Conservation (phyloP, 1,140 invertebrate species). For the Anthonomus grandis region DNA sequence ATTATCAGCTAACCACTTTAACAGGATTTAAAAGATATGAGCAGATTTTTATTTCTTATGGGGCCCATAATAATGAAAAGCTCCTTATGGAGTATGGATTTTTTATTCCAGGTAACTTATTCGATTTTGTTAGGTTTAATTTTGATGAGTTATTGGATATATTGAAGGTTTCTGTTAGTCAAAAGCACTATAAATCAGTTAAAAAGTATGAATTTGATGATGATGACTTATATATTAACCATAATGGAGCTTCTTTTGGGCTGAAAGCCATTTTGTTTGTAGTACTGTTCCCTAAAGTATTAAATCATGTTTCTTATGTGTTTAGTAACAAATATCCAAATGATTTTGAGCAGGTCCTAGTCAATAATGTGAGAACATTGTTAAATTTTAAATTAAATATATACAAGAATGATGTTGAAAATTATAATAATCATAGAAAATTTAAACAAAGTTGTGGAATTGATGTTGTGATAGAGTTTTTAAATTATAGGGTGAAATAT, state of each 20-base stretch:
- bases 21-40: conserved; percentile 51
- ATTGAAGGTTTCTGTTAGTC: conserved; percentile 39
- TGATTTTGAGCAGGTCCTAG: conserved; percentile 14
- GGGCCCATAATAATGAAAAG: conserved; percentile 64
- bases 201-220: conserved; percentile 50
- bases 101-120: conserved; percentile 57
- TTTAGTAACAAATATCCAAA: conserved; percentile 35
- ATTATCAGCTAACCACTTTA: conserved; percentile 55
- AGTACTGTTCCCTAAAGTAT: conserved; percentile 26
- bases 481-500: conserved; percentile 26
- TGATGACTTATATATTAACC: conserved; percentile 47
- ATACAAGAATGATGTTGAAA: conserved; percentile 16
- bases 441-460: background rate
- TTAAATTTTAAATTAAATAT: conserved; percentile 21
- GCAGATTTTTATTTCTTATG: conserved; percentile 77
- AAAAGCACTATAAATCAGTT: conserved; percentile 53
- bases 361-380: conserved; percentile 15
- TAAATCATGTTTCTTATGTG: conserved; percentile 31
- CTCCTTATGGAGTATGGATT: conserved; percentile 76
- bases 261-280: conserved; percentile 49
- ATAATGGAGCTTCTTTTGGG: conserved; percentile 50
- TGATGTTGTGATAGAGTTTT: conserved; percentile 25
- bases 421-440: background rate
- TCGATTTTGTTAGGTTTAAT: conserved; percentile 58
- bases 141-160: conserved; percentile 50